Evolutionary conservation across 2,797 vertebrate species (phyloP), one percentile per base, ranked within the genome.

Genomic region (Enteromius afrohamiltoni): DNA sequence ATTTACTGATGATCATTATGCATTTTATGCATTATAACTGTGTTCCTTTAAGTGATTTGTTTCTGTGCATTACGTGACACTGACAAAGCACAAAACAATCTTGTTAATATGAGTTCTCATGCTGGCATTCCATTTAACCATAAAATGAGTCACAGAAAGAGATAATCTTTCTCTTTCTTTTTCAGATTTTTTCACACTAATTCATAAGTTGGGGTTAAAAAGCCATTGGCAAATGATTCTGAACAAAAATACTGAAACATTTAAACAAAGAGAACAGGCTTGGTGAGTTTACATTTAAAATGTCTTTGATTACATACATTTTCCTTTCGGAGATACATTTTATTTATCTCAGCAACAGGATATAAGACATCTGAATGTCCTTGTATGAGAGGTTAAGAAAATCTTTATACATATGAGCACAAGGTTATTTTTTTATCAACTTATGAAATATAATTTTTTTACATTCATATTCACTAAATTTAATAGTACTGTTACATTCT

Each of bases 111-210:
- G 42, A 70, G 73, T 60, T 74, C 26, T 51, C 74, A 77, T 65
- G 47, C 51, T 76, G 71, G 73, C 71, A 76, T 83, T 76, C 47
- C 69, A 62, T 83, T 86, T 74, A 71, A 58, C 77, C 60, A 60
- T 74, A 82, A 85, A 85, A 83, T 71, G 49, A 82, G 64, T 82
- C 77, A 68, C 68, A 82, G 45, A 64, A 29, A 49, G 29, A 79
- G 81, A 82, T 82, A 53, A 77, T 53, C 67, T n/a, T n/a, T n/a
- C n/a, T 82, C 37, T 17, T 49, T 70, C 29, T n/a, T 55, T 79
- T 74, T 67, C 31, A 37, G n/a, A 40, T 29, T 16, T 13, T 16
- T 79, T 37, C 3, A 53, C n/a, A 26, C 21, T 51, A 79, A 49
- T 23, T 65, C 17, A 62, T 31, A 19, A 6, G 58, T 45, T 31